Evolutionary conservation across 2,888 invertebrate genomes (phyloP).

Genomic region (Sinohyriopsis cumingii): DNA sequence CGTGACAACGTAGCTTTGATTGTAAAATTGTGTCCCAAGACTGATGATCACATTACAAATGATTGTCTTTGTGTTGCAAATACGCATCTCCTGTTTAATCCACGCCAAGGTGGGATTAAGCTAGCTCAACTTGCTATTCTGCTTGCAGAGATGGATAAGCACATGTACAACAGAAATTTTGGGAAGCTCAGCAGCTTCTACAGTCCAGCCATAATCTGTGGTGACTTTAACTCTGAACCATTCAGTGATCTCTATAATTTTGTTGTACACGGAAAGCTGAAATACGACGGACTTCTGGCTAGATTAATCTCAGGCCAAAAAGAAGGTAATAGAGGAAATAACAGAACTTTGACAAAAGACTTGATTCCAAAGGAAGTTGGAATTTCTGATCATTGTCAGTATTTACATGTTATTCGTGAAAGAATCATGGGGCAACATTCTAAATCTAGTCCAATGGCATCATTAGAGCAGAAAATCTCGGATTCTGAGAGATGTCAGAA

Average conservation of each 20-base stretch:
- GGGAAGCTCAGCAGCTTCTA: conserved; percentile 72
- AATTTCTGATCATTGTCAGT: conserved; percentile 74
- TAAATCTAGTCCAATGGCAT: neutral
- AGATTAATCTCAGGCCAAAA: conserved; percentile 70
- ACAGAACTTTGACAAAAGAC: conserved; percentile 21
- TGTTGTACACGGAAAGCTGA: conserved; percentile 79
- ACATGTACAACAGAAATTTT: conserved; percentile 70
- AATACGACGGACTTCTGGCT: conserved; percentile 63
- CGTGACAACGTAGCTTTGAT: conserved; percentile 92
- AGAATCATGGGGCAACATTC: conserved; percentile 1
- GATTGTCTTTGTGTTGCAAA: conserved; percentile 84
- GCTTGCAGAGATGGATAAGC: conserved; percentile 87
- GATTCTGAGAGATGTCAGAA: too few relatives aligned
- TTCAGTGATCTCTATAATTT: conserved; percentile 82
- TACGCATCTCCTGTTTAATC: conserved; percentile 96
- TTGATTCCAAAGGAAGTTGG: conserved; percentile 70
- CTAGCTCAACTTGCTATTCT: conserved; percentile 89
- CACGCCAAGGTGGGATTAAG: conserved; percentile 88
- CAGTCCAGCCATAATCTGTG: conserved; percentile 88
- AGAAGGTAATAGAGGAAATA: conserved; percentile 46
- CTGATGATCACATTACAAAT: conserved; percentile 56
- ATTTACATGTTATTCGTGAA: conserved; percentile 22
- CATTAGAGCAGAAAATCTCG: neutral
- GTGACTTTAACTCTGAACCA: conserved; percentile 92
- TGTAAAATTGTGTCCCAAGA: conserved; percentile 77